Percentiles rank a stretch among this genome's conserved stretches.
Evolutionary conservation across 2,113 vertebrate genomes (phyloP).

Genomic region (Oreochromis niloticus): DNA sequence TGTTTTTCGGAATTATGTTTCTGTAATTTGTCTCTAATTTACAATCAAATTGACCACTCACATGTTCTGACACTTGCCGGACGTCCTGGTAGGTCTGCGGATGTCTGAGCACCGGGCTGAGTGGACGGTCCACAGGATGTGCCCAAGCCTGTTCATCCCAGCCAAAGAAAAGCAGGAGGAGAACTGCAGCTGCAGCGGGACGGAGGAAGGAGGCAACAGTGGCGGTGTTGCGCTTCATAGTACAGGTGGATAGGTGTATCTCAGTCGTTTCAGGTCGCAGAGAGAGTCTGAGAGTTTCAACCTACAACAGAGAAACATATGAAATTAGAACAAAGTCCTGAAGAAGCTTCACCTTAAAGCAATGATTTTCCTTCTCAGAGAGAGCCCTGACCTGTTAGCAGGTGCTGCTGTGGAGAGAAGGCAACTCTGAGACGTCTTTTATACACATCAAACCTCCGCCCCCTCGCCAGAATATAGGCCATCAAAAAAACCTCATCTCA

Average conservation of each 20-base stretch:
- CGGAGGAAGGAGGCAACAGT: neutral
- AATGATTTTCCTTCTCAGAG: neutral
- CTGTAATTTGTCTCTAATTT: neutral
- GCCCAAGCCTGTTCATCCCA: neutral
- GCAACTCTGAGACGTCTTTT: neutral
- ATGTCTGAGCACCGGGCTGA: constrained; percentile 9
- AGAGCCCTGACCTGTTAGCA: constrained; percentile 28
- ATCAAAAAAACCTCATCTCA: constrained; percentile 39
- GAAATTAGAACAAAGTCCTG: neutral
- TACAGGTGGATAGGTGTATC: neutral
- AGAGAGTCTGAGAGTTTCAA: neutral
- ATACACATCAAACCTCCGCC: constrained; percentile 44
- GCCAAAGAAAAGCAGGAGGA: constrained; percentile 47
- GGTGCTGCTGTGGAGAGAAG: constrained; percentile 25
- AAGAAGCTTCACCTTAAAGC: neutral
- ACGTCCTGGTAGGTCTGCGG: neutral
- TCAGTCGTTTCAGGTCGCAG: neutral
- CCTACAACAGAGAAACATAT: constrained; percentile 7
- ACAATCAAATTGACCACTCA: neutral
- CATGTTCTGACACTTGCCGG: neutral
- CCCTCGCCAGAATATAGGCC: constrained; percentile 39
- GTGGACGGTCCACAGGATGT: neutral
- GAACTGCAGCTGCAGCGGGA: neutral
- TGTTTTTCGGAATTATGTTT: neutral
- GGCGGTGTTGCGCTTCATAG: neutral